Conservation (phyloP, 2,797 vertebrate species). For the Hoplostethus atlanticus region DNA sequence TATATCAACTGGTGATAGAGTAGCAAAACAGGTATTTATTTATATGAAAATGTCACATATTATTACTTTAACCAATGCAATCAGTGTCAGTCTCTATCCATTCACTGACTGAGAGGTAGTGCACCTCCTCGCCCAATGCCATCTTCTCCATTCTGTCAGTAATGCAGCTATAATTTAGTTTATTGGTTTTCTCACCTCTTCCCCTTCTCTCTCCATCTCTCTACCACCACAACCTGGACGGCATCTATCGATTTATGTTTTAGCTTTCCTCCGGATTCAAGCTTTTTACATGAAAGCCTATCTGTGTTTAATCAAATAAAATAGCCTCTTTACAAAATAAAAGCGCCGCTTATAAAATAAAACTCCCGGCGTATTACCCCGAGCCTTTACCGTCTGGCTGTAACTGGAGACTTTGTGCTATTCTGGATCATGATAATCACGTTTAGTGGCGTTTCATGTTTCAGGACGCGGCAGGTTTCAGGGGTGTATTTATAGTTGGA, state of each 20-base stretch:
- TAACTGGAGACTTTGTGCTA: constrained; percentile 67
- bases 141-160: constrained; percentile 1
- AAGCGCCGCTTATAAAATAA: constrained; percentile 52
- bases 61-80: too few species aligned
- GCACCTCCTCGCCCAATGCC: too few species aligned
- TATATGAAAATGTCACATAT: too few species aligned
- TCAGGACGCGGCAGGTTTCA: constrained; percentile 68
- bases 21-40: too few species aligned
- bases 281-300: constrained; percentile 69
- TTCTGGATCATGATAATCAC: constrained; percentile 75
- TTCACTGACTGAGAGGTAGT: too few species aligned
- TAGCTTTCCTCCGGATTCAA: constrained; percentile 51
- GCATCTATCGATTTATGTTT: constrained; percentile 64
- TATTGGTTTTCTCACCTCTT: constrained; percentile 62
- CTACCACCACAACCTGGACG: constrained; percentile 35
- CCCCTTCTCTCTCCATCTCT: constrained; percentile 36
- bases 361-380: constrained; percentile 3
- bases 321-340: constrained; percentile 61
- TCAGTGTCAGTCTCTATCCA: too few species aligned
- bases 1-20: too few species aligned
- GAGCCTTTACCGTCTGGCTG: constrained; percentile 39
- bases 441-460: constrained; percentile 69
- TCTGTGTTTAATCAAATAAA: constrained; percentile 69
- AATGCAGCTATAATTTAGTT: constrained; percentile 31
- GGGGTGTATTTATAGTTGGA: constrained; percentile 75